Percentiles rank a stretch among this genome's conserved stretches.
Conservation (phyloP, 2,113 vertebrate genomes). For the Sitta europaea region DNA sequence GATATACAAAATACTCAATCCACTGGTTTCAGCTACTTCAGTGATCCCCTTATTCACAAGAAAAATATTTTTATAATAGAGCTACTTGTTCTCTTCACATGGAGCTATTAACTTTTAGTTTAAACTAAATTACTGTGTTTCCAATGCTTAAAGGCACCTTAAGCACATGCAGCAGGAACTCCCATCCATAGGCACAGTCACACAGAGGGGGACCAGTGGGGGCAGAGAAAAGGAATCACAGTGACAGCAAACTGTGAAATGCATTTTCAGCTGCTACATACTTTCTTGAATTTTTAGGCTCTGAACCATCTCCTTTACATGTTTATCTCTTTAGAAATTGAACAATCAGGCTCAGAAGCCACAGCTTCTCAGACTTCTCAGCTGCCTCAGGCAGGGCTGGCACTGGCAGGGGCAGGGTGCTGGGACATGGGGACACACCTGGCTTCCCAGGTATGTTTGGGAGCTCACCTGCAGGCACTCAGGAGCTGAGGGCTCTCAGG, state of each 20-base stretch:
- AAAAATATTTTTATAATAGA: background rate
- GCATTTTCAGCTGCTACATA: background rate
- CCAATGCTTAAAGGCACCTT: background rate
- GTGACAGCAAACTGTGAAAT: background rate
- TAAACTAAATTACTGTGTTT: background rate
- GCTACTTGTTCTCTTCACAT: background rate
- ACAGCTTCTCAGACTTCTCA: background rate
- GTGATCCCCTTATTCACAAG: background rate
- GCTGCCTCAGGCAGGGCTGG: background rate
- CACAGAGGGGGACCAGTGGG: background rate
- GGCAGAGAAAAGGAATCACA: background rate
- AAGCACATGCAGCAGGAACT: background rate
- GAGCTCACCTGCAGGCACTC: background rate
- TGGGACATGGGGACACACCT: fast-evolving
- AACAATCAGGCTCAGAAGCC: background rate
- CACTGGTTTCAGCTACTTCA: background rate
- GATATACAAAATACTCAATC: background rate
- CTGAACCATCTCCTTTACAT: background rate
- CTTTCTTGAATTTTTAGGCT: background rate
- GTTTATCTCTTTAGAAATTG: background rate
- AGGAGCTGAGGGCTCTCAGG: background rate
- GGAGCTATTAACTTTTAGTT: background rate
- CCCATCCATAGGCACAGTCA: background rate
- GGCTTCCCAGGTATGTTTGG: background rate
- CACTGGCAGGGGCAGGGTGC: background rate